Conservation (phyloP, 2,113 vertebrate genomes). For the Cairina moschata region DNA sequence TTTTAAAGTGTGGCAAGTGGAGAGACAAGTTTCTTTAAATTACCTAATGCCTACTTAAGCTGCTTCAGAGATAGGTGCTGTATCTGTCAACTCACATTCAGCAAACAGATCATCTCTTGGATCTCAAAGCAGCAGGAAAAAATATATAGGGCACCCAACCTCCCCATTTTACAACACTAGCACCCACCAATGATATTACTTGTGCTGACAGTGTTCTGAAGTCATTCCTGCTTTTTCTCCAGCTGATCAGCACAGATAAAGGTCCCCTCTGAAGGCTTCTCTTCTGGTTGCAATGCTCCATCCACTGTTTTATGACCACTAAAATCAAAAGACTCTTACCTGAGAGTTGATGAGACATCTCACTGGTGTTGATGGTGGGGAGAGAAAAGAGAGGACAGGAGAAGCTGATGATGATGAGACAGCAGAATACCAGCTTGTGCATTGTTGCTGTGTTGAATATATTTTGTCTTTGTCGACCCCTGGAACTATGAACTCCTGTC, state of each 20-base stretch:
- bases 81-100: neutral
- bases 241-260: neutral
- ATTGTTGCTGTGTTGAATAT: neutral
- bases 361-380: constrained; percentile 35
- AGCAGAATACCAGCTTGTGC: constrained; percentile 65
- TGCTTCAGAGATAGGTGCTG: neutral
- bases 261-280: neutral
- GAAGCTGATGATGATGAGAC: constrained; percentile 58
- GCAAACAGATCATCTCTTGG: neutral
- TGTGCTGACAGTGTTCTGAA: neutral
- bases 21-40: neutral
- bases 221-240: neutral
- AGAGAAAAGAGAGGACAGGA: constrained; percentile 49
- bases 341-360: constrained; percentile 47
- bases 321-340: constrained; percentile 65
- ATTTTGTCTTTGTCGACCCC: neutral
- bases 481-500: neutral
- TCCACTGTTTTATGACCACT: neutral
- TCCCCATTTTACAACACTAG: neutral
- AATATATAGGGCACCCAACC: neutral
- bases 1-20: neutral
- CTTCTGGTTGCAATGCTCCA: neutral
- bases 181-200: neutral
- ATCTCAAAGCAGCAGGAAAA: neutral
- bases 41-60: neutral